Evolutionary conservation across 2,888 invertebrate genomes (phyloP), one percentile per base, ranked within the genome.

Genomic region (Anthoptus insignis): DNA sequence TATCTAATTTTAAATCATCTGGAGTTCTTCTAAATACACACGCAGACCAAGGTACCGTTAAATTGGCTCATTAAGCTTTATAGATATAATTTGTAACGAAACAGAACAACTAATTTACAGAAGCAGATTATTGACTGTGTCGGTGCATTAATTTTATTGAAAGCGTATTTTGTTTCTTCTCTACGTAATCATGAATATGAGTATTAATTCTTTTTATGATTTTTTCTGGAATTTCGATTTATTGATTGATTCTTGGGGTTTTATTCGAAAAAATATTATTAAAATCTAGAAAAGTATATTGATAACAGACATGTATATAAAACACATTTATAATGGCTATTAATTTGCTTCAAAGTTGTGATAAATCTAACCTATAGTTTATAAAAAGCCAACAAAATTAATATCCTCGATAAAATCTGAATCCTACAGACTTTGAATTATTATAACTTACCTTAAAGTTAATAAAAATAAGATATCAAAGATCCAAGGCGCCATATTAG

Each of bases 401-500:
- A n/a, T n/a, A n/a, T n/a, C n/a, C n/a, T n/a, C n/a, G 27, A 27
- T 27, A 27, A 27, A 27, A 27, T 27, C 27, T 27, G 3, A 27
- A 27, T 27, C 5, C 27, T 7, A 7, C 27, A 7, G 27, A 5
- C 3, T 27, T 27, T 34, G 34, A 39, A 13, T 42, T 42, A 21
- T 22, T 13, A 8, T 22, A 1, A 24, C 4, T 13, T 1, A 22
- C 9, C 32, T 14, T 2, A 7, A 2, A n/a, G 14, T 47, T 13
- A 24, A 37, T n/a, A 27, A 27, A 49, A 49, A 49, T 0, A 14
- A 27, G 27, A 14, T 47, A 13, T 6, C 3, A 49, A 49, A 49
- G 9, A n/a, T 16, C 27, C 13, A 21, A 45, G 60, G 77, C 76
- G 74, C 53, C 76, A 77, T 78, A 72, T 81, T 81, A 78, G 61